These are phyloP conservation scores for Lates calcarifer DNA, from an alignment of 2,113 vertebrate species.

Conservation along the genomic window DNA sequence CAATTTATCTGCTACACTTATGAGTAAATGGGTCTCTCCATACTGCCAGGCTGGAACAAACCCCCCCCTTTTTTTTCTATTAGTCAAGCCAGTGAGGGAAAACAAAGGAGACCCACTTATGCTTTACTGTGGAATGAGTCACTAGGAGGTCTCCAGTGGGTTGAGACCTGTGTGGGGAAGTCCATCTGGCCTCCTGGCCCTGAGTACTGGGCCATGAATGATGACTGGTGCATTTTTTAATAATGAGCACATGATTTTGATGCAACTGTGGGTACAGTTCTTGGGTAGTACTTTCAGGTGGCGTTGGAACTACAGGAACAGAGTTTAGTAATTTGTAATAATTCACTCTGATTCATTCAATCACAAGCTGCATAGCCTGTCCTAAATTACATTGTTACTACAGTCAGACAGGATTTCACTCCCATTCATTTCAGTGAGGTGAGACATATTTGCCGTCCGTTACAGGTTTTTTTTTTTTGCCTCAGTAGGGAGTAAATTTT, in stretches of 20 bases:
- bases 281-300: too few relatives aligned
- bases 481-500: neutral
- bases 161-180: conserved; percentile 3
- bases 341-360: too few relatives aligned
- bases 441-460: too few relatives aligned
- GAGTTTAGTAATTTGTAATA: too few relatives aligned
- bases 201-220: neutral
- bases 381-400: too few relatives aligned
- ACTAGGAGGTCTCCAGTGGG: conserved; percentile 9
- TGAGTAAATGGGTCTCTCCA: neutral
- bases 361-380: too few relatives aligned
- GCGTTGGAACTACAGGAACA: too few relatives aligned
- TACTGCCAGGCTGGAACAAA: conserved; percentile 11
- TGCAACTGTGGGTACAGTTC: too few relatives aligned
- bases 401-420: too few relatives aligned
- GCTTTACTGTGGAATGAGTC: conserved; percentile 23
- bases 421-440: too few relatives aligned
- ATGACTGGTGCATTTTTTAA: neutral
- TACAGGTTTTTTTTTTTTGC: too few relatives aligned
- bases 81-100: neutral
- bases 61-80: conserved; percentile 1
- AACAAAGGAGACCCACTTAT: conserved; percentile 4
- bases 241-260: neutral
- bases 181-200: neutral
- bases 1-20: conserved; percentile 12